Evolutionary conservation across 1,140 invertebrate genomes (phyloP), one percentile per base, ranked within the genome.

Genomic region (Cataglyphis hispanica): DNA sequence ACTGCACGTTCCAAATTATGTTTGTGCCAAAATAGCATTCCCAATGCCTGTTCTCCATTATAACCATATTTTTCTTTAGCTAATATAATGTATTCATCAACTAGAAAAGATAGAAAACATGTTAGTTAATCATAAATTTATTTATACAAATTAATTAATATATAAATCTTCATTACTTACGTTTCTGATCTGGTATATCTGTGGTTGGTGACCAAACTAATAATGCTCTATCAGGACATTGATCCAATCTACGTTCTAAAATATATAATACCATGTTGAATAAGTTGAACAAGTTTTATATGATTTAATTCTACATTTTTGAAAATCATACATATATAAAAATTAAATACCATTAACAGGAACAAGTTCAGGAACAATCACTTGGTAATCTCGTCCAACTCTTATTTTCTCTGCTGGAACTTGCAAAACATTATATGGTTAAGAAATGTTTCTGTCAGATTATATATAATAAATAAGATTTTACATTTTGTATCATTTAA

Each of bases 31-130:
- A 99, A 99, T 16, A 99, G 95, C 98, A 99, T 99, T 16, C 99
- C 99, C 43, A 99, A 95, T 34, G 99, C 99, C 95, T 99, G 99
- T 96, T 99, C 99, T 53, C 98, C 98, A 95, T 99, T 99, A 91
- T 99, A 99, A 64, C 98, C 98, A 96, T 99, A 99, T 94, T 99
- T 99, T 93, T 99, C 98, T 95, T 99, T 99, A n/a, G 99, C 98
- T 88, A 99, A 96, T 90, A 97, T 96, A 86, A 99, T 98, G 93
- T 99, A 99, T 93, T 99, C 98, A 95, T 99, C 98, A 96, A 99
- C 98, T 98, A 91, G 43, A 86, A 89, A 78, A 43, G 13, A 3
- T 3, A 64, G 11, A 86, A 67, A n/a, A 86, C 70, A 40, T 27
- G 19, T 60, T 66, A 56, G 61, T 50, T 66, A 40, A 11, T 40